Base-by-base conservation (phyloP, 2,797 vertebrate genomes). In the Lagodon rhomboides region DNA sequence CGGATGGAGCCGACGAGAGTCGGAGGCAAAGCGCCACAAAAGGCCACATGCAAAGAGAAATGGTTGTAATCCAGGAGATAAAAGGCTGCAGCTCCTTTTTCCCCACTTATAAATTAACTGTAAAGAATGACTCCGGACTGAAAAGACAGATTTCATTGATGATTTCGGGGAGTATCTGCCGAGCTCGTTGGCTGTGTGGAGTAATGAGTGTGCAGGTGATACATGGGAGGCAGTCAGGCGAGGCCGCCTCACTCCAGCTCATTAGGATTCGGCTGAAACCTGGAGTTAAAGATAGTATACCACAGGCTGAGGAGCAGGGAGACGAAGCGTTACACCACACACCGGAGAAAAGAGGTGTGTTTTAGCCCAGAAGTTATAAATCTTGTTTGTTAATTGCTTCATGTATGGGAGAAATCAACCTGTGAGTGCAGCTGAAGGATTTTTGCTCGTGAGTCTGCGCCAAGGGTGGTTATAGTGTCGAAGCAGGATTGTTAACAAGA, bases 301-400 rank as follows among this genome's bases (percentile, higher is more conserved):
- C 43, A 46, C 65, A 62, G 68, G 65, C 54, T 55, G 69, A 72
- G 18, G 50, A 63, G 70, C 68, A 41, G 70, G 11, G 71, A 69
- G 60, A 63, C 25, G 4, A 20, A 55, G 67, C 58, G 0, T 46
- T 23, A 49, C 59, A 18, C 62, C 17, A 7, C 16, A 7, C 46
- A 2, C 46, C 46, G 7, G n/a, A 11, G 60, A 47, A 15, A 73
- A 5, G 49, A 10, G 9, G 27, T 34, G 3, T 3, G 8, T 27
- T 27, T 56, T 1, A 17, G 6, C 15, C 5, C 20, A 11, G 10
- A 3, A 11, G 4, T 16, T 56, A 17, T 12, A 11, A 34, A 27
- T 25, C 13, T 23, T 49, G 1, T 25, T 2, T 50, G 41, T 56
- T 16, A 55, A 12, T 27, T 1, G 6, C 17, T 17, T 41, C 1